Evolutionary conservation across 1,140 invertebrate genomes (phyloP), one percentile per base, ranked within the genome.

Genomic region (Holotrichia oblita): DNA sequence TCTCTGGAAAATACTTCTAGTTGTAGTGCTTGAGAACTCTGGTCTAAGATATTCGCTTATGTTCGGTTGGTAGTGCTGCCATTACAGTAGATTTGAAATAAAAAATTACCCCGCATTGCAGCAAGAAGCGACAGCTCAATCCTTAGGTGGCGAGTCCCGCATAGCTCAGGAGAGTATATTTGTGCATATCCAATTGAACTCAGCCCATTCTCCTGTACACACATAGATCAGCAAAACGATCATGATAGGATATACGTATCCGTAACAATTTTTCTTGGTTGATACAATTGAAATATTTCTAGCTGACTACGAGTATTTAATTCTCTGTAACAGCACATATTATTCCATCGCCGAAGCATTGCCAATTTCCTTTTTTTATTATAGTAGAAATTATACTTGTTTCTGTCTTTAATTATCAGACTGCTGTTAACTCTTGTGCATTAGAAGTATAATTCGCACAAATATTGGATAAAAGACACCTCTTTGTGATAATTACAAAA

Each of bases 61-160:
- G 40, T 74, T 27, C 22, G 22, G 27, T 69, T 27, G 20, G 61
- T 69, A 69, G 61, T 34, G 22, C 7, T 69, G 61, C 24, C 61
- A 69, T 69, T 69, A 69, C 61, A 8, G 61, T 24, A 69, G 61
- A 69, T 69, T 69, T 69, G 12, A 34, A 74, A 74, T 74, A 74
- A 74, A 41, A 74, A 74, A 74, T 74, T 40, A 74, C 73, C n/a
- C 73, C 9, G 73, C 73, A 74, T 17, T 74, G 73, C 73, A 74
- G 73, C 40, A 20, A 74, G 41, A 40, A 69, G 61, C 6, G 27
- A 69, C 27, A 69, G 61, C 8, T 69, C 61, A 7, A 74, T 74
- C 64, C 34, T 34, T 34, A 14, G 4, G 24, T 27, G 22, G 64
- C 22, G 64, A 34, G 22, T 12, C 22, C 34, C 73, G 40, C 34